Evolutionary conservation across 35 echinoderm and acorn worm species (phyloP), one percentile per base, ranked within the genome.

Genomic region (Apostichopus californicus): DNA sequence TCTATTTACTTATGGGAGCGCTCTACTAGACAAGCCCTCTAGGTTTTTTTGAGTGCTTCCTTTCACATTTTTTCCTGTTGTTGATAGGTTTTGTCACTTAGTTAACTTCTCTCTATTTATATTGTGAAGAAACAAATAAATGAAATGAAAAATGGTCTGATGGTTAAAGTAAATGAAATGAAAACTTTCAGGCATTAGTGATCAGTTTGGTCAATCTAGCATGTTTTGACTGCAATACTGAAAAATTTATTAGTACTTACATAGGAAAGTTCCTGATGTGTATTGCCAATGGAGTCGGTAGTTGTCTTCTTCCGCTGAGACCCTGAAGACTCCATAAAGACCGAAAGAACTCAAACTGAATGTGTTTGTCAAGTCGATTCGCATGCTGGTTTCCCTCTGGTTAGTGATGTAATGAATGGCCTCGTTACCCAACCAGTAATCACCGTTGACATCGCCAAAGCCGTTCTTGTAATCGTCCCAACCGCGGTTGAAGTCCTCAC

Each of bases 381-480:
- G 79, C 79, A 81, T 54, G 17, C 79, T 81, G 79, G 28, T 54
- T 4, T 8, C 8, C 54, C 17, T 56, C 5, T 81, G 79, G 9
- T 66, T 55, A 54, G 90, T 88, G 17, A 92, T 22, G 59, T 55
- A 54, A 80, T 86, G 64, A 15, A 95, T 13, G 52, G 66, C 64
- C 15, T 92, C 58, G 55, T 86, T 83, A 46, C 94, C 94, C 2
- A 88, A 17, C 90, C 94, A 92, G 52, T 61, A 87, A 59, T 92
- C 94, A 54, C 94, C 90, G 18, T 57, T 73, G 21, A 92, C 10
- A 57, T 88, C 65, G 52, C 94, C 94, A 73, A 95, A 95, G 5
- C 94, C 94, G 79, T 17, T 1, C 75, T 57, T 79, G 77, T 92
- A 95, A 26, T 88, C 90, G 3, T 61, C 24, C 90, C 94, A 95